Evolutionary conservation across 2,888 invertebrate species (phyloP).

Genomic region (Brenthis ino): DNA sequence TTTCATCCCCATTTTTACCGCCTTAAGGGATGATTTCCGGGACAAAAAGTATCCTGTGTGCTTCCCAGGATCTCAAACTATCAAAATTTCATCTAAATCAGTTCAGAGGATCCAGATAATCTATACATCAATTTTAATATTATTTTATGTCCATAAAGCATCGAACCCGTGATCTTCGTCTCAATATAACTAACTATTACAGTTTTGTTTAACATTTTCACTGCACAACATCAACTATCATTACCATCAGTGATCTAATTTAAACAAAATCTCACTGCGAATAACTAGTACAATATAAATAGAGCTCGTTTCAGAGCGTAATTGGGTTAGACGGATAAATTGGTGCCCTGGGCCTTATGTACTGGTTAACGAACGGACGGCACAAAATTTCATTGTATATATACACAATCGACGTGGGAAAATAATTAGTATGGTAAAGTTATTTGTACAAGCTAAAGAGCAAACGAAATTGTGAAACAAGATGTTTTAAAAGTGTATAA

Average conservation of each 20-base stretch:
- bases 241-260: conserved; percentile 31
- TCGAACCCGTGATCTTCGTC: not conserved
- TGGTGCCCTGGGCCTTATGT: conserved; percentile 60
- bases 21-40: no score
- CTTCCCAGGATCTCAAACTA: no score
- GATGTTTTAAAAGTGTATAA: no score
- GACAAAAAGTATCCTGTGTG: no score
- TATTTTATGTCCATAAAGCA: no score
- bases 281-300: conserved; percentile 51
- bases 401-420: conserved; percentile 6
- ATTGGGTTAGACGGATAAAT: conserved; percentile 66
- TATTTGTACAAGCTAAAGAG: not conserved
- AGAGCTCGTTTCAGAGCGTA: conserved; percentile 57
- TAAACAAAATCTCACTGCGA: conserved; percentile 32
- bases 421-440: conserved; percentile 12
- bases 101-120: no score
- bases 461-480: not conserved
- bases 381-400: conserved; percentile 20
- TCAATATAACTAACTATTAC: not conserved
- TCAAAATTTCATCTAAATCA: no score
- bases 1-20: no score
- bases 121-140: no score
- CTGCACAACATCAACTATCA: not conserved
- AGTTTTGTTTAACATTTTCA: not conserved
- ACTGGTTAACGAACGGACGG: conserved; percentile 34